Percentiles rank a stretch among this genome's conserved stretches.
These are phyloP conservation scores for Scartelaos histophorus DNA, from an alignment of 2,113 vertebrate species.

Conservation along the genomic window DNA sequence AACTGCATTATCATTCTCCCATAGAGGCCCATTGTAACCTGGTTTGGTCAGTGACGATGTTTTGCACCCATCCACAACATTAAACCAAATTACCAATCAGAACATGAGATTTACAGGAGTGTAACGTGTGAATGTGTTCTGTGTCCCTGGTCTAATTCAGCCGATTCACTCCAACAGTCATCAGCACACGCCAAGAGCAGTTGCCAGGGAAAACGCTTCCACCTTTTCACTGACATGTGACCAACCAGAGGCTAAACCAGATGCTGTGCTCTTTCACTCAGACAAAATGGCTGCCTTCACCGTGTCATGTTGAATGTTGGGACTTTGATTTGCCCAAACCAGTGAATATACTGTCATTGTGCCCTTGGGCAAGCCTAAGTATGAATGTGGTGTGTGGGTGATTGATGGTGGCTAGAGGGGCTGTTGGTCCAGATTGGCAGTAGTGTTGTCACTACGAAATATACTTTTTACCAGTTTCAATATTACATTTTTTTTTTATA, in stretches of 20 bases:
- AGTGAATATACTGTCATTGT: not conserved
- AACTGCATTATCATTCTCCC: not conserved
- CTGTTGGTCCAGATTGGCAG: too few relatives aligned
- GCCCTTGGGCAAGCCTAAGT: not conserved
- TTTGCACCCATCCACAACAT: constrained; percentile 32
- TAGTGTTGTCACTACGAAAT: too few relatives aligned
- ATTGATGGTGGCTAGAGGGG: too few relatives aligned
- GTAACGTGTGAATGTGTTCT: constrained; percentile 25
- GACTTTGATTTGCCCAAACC: not conserved
- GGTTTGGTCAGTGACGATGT: constrained; percentile 29
- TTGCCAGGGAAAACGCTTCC: constrained; percentile 30
- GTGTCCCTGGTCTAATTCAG: constrained; percentile 27
- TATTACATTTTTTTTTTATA: too few relatives aligned
- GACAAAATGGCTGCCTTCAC: not conserved
- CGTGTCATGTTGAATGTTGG: not conserved
- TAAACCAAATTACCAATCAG: constrained; percentile 56
- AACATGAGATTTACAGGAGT: constrained; percentile 30
- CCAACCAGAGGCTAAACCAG: not conserved
- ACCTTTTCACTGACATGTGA: constrained; percentile 17
- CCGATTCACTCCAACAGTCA: constrained; percentile 42
- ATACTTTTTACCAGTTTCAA: too few relatives aligned
- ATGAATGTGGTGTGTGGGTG: too few relatives aligned
- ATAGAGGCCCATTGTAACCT: constrained; percentile 11
- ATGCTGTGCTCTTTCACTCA: not conserved
- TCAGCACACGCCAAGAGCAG: constrained; percentile 41